These are phyloP conservation scores for Lacanobia oleracea DNA, from an alignment of 2,888 invertebrate genomes.

Conservation along the genomic window DNA sequence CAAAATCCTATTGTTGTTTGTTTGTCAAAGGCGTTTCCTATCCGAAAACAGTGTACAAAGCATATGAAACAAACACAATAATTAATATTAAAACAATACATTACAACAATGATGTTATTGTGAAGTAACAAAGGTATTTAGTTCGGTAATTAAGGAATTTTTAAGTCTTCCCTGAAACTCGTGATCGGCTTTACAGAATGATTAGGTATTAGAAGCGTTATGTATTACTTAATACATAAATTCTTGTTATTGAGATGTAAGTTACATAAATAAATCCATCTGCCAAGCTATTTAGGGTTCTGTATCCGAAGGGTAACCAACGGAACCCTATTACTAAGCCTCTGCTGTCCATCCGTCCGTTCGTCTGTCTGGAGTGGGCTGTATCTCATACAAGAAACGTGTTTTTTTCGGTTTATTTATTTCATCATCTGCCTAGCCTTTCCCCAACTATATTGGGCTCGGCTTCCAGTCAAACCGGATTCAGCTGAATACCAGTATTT, in stretches of 20 bases:
- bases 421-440: too few species aligned
- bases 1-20: constrained; percentile 49
- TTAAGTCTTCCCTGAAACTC: constrained; percentile 19
- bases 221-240: not conserved
- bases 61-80: constrained; percentile 5
- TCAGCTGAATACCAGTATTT: too few species aligned
- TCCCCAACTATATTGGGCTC: too few species aligned
- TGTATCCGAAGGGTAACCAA: too few species aligned
- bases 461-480: too few species aligned
- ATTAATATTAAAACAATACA: constrained; percentile 36
- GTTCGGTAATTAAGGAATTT: not conserved
- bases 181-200: constrained; percentile 29
- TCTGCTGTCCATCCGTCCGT: too few species aligned
- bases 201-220: not conserved
- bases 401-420: too few species aligned
- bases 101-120: constrained; percentile 14
- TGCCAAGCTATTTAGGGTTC: too few species aligned
- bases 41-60: constrained; percentile 9
- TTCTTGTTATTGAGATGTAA: constrained; percentile 3
- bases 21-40: constrained; percentile 57
- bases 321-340: too few species aligned
- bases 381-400: too few species aligned
- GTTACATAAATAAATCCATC: not conserved
- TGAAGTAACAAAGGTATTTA: constrained; percentile 30
- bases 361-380: too few species aligned